These are phyloP conservation scores for Patella depressa DNA, from an alignment of 2,888 invertebrate species.

Conservation along the genomic window DNA sequence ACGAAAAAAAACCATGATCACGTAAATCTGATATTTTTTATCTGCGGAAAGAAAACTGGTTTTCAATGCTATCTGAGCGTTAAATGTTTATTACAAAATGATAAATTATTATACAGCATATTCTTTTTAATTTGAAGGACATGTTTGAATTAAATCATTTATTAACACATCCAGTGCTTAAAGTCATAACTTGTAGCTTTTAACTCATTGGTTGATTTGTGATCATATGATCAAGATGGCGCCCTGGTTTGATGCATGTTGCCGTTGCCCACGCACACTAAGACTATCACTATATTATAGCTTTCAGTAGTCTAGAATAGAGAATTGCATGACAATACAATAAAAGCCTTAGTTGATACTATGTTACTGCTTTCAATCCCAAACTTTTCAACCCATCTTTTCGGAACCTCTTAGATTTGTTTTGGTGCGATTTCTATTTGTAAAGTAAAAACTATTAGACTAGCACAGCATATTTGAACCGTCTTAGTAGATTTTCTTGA, in stretches of 20 bases:
- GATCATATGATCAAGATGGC: conserved; percentile 10
- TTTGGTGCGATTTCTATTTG: too few species aligned
- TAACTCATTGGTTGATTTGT: conserved; percentile 11
- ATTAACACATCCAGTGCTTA: conserved; percentile 9
- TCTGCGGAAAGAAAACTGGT: too few species aligned
- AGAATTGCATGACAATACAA: background rate
- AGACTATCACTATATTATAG: conserved; percentile 10
- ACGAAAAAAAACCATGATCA: too few species aligned
- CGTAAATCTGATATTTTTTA: too few species aligned
- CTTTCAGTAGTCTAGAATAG: conserved; percentile 2
- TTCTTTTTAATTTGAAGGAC: too few species aligned
- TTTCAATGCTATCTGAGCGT: too few species aligned
- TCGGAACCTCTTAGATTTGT: background rate
- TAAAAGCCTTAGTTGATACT: background rate
- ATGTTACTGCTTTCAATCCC: background rate
- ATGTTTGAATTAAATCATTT: background rate
- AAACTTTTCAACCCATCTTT: conserved; percentile 9
- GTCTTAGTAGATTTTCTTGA: background rate
- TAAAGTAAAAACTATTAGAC: too few species aligned
- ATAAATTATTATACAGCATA: too few species aligned
- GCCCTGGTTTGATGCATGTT: conserved; percentile 13
- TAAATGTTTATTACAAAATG: too few species aligned
- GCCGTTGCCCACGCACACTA: conserved; percentile 12
- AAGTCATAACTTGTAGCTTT: conserved; percentile 13
- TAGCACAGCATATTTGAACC: conserved; percentile 1